Evolutionary conservation across 2,888 invertebrate genomes (phyloP), one percentile per base, ranked within the genome.

Genomic region (Eupithecia centaureata): DNA sequence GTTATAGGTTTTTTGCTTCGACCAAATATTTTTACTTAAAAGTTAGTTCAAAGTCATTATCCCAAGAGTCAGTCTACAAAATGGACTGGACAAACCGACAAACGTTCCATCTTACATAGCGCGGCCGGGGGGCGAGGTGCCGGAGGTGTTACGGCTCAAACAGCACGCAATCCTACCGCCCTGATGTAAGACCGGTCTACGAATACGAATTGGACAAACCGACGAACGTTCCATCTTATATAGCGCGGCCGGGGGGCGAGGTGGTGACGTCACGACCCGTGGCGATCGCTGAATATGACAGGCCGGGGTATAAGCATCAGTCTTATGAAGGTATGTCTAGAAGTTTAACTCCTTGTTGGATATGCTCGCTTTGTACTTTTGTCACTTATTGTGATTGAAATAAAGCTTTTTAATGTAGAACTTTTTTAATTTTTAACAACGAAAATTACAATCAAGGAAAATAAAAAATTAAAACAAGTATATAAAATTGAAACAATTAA

Each of bases 1-100:
- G n/a, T n/a, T n/a, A n/a, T n/a, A n/a, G 33, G 12, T 33, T 33
- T 33, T 33, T 5, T 33, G 33, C n/a, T n/a, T n/a, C n/a, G n/a
- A n/a, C n/a, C n/a, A n/a, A n/a, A n/a, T n/a, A n/a, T n/a, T n/a
- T n/a, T n/a, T n/a, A n/a, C n/a, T n/a, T 33, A 12, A 12, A 33
- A 13, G 33, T 33, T 33, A n/a, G n/a, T n/a, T n/a, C n/a, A n/a
- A n/a, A n/a, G n/a, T n/a, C n/a, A n/a, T n/a, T n/a, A n/a, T n/a
- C n/a, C n/a, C n/a, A n/a, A n/a, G n/a, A n/a, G n/a, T n/a, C 93
- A 3, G 93, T 92, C 0, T 92, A 92, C 56, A 92, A 92, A 66
- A 84, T 52, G 91, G 88, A 1, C n/a, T 79, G 60, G 88, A 89
- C 0, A 89, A 81, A 58, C 88, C 90, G 0, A 71, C 61, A 0